Evolutionary conservation across 2,888 invertebrate species (phyloP).

Genomic region (Hirtodrosophila cameraria): DNA sequence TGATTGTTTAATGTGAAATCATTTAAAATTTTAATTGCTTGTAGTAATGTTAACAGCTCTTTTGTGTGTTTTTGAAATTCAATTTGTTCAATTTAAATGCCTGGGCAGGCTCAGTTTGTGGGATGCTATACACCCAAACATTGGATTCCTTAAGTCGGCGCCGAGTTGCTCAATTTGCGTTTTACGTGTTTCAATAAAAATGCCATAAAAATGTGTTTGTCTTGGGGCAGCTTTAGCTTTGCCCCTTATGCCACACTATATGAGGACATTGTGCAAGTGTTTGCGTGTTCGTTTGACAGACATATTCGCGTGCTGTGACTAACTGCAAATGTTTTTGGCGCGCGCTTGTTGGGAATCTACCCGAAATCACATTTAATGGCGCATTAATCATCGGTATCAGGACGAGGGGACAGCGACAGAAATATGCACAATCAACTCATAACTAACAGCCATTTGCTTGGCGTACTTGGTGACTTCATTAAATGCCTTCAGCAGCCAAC

Average conservation of each 20-base stretch:
- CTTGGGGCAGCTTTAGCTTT: background rate
- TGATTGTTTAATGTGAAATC: constrained; percentile 29
- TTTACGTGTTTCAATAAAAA: constrained; percentile 75
- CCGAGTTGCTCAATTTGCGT: constrained; percentile 61
- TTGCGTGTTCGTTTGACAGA: constrained; percentile 50
- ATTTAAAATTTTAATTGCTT: constrained; percentile 51
- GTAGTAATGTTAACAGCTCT: constrained; percentile 29
- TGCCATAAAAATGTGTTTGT: constrained; percentile 57
- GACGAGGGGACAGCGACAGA: background rate
- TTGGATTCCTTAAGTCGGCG: constrained; percentile 3
- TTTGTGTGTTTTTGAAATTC: constrained; percentile 15
- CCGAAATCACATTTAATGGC: constrained; percentile 61
- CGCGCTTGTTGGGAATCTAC: constrained; percentile 14
- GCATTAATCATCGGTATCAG: constrained; percentile 60
- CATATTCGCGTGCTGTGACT: constrained; percentile 53
- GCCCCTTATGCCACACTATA: background rate
- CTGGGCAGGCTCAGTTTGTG: constrained; percentile 4
- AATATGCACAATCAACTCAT: constrained; percentile 56
- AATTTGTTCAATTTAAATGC: constrained; percentile 16
- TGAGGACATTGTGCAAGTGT: constrained; percentile 24
- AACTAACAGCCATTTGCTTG: constrained; percentile 39
- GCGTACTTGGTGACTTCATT: constrained; percentile 54
- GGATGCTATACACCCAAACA: background rate
- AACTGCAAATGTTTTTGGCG: constrained; percentile 52
- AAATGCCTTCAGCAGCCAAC: constrained; percentile 30